These are phyloP conservation scores for Athene noctua DNA, from an alignment of 2,113 vertebrate genomes.

Conservation along the genomic window DNA sequence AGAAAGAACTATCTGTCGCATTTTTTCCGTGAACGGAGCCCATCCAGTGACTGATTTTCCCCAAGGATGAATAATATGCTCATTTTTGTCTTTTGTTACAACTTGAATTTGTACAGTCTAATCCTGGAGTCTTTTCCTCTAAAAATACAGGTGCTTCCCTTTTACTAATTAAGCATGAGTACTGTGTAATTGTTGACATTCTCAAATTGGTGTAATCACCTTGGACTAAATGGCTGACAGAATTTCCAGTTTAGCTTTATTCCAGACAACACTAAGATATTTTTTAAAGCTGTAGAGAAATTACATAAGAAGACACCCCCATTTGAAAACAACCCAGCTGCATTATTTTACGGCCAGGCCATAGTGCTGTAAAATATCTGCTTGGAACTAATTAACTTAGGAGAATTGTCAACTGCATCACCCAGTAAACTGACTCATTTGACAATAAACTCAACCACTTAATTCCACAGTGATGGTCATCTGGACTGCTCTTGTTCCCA, in stretches of 20 bases:
- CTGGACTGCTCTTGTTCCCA: not conserved
- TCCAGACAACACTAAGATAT: slow-evolving; percentile 12
- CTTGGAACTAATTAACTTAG: not conserved
- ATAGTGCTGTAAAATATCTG: not conserved
- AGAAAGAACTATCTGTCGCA: slow-evolving; percentile 16
- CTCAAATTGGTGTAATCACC: slow-evolving; percentile 49
- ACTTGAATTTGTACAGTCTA: slow-evolving; percentile 59
- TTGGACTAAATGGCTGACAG: slow-evolving; percentile 18
- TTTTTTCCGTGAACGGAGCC: slow-evolving; percentile 30
- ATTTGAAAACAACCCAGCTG: not conserved
- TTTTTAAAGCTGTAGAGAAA: slow-evolving; percentile 27
- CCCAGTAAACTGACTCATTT: not conserved
- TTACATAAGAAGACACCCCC: not conserved
- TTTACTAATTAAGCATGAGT: slow-evolving; percentile 72
- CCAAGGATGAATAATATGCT: slow-evolving; percentile 65
- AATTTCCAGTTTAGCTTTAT: slow-evolving; percentile 33
- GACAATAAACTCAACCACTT: not conserved
- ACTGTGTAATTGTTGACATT: slow-evolving; percentile 49
- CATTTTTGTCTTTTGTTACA: slow-evolving; percentile 75
- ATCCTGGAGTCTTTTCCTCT: slow-evolving; percentile 72
- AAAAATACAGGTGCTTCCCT: slow-evolving; percentile 80
- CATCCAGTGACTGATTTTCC: slow-evolving; percentile 64
- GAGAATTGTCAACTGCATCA: slow-evolving; percentile 13
- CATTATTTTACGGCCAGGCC: not conserved
- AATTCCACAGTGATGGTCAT: not conserved